These are phyloP conservation scores for Chrysemys picta DNA, from an alignment of 2,113 vertebrate genomes.

Conservation along the genomic window DNA sequence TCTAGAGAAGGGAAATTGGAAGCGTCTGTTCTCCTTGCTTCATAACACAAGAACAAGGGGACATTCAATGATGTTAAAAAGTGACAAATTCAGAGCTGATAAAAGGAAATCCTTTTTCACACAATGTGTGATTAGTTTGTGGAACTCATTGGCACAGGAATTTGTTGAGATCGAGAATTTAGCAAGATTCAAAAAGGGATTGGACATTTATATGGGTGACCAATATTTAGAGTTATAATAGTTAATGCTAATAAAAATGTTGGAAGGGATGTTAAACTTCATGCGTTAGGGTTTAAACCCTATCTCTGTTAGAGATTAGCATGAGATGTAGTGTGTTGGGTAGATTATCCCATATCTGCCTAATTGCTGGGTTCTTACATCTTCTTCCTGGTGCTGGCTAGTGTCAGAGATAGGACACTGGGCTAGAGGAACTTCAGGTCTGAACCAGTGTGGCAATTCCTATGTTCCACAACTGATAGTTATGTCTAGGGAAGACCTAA, in stretches of 20 bases:
- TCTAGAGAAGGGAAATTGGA: neutral
- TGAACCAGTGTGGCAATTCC: rapidly evolving
- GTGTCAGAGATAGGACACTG: neutral
- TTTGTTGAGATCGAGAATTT: neutral
- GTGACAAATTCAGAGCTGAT: neutral
- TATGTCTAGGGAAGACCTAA: neutral
- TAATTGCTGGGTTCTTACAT: neutral
- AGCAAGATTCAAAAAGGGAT: neutral
- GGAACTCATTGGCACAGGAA: neutral
- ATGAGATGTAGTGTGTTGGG: neutral
- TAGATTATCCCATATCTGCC: neutral
- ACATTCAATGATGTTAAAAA: neutral
- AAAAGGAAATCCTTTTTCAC: neutral
- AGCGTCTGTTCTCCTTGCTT: neutral
- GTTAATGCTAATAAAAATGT: neutral
- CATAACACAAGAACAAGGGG: neutral
- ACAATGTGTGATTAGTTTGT: neutral
- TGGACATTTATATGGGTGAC: neutral
- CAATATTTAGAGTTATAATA: neutral
- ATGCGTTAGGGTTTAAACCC: slow-evolving; percentile 2
- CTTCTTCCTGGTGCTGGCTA: neutral
- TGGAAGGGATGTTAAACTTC: slow-evolving; percentile 6
- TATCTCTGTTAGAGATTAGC: neutral
- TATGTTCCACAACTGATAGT: neutral
- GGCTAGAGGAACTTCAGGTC: neutral